phyloP scores from a whole-genome alignment of 2,113 vertebrate species.

The Pseudonaja textilis region DNA sequence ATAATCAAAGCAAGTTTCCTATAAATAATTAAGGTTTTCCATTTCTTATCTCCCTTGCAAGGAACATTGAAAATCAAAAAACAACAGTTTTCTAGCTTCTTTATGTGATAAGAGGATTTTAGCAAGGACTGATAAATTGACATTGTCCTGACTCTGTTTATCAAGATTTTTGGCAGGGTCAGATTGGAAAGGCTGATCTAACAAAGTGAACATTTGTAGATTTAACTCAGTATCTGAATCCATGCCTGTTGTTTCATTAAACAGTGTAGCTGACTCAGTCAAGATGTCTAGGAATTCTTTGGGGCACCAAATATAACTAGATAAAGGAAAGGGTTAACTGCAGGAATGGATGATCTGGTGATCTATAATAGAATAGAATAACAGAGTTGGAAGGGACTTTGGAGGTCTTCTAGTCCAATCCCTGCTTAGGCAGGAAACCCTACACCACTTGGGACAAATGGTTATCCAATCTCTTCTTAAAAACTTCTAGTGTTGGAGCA shows the following conservation, averaged over 20 bases:
- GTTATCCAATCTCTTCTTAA: no score
- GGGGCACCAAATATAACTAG: neutral
- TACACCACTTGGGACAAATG: no score
- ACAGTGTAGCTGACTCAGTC: neutral
- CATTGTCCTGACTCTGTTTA: neutral
- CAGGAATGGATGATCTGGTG: neutral
- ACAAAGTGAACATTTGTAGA: neutral
- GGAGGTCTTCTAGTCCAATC: no score
- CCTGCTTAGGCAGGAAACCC: no score
- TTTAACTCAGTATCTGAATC: neutral
- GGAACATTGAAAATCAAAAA: neutral
- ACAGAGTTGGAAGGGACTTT: no score
- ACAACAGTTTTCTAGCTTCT: neutral
- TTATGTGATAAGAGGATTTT: neutral
- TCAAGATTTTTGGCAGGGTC: neutral
- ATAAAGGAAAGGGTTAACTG: neutral
- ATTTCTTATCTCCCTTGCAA: neutral
- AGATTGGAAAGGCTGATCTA: neutral
- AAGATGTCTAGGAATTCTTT: neutral
- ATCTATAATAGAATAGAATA: neutral
- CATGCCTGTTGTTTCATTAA: neutral
- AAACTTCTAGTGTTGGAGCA: no score
- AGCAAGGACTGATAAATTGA: neutral
- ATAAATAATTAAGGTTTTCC: neutral
- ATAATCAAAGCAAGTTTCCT: neutral